These are phyloP conservation scores for Sipha maydis DNA, from an alignment of 2,888 invertebrate genomes.

Conservation along the genomic window DNA sequence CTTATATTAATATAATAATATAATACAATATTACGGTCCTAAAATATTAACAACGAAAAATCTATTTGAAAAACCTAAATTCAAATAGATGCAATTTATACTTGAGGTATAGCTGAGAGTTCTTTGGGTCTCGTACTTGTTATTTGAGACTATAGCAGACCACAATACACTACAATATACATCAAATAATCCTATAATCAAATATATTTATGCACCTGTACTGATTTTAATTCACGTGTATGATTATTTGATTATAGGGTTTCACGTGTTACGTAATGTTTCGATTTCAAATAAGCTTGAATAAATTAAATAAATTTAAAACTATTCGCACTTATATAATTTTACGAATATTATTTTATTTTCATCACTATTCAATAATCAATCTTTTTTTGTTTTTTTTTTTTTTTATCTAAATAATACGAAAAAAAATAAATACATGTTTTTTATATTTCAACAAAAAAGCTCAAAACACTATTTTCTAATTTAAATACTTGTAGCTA, in stretches of 20 bases:
- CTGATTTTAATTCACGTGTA: conserved; percentile 14
- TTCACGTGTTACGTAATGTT: conserved; percentile 25
- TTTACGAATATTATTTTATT: neutral
- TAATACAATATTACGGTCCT: neutral
- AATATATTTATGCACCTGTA: neutral
- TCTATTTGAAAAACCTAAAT: neutral
- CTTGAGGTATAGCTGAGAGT: neutral
- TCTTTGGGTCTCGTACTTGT: neutral
- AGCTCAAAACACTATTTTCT: neutral
- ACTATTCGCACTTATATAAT: neutral
- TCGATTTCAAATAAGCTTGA: neutral
- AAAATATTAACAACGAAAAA: neutral
- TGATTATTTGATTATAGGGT: conserved; percentile 9
- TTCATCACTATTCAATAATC: too few relatives aligned
- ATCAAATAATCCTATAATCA: neutral
- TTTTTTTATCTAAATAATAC: neutral
- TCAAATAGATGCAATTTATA: neutral
- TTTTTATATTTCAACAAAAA: neutral
- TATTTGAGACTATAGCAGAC: conserved; percentile 1
- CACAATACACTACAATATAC: neutral
- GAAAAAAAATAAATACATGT: neutral
- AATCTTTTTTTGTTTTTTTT: neutral
- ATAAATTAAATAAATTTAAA: neutral
- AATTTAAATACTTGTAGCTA: neutral
- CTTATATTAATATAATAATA: neutral